Base-by-base conservation (phyloP, 2,797 vertebrate genomes). In the Phoebastria nigripes region DNA sequence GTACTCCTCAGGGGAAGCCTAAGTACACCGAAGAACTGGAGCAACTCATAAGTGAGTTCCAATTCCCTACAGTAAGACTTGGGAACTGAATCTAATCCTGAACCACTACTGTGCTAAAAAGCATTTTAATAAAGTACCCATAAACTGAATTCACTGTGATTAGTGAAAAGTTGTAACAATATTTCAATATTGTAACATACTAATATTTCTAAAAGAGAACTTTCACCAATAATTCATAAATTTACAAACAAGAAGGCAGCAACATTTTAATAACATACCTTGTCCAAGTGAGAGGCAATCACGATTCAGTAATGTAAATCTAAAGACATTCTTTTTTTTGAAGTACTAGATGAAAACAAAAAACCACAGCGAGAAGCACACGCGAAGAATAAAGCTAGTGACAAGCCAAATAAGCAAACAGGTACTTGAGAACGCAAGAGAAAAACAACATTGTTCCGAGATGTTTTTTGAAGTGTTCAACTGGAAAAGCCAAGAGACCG, bases 381-480 rank as follows among this genome's bases (percentile, higher is more conserved):
- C 1, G 3, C 13, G 3, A 46, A 26, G 37, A 65, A 42, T 4
- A 13, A 26, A 58, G 47, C 65, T 19, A 21, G 7, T 6, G 41
- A 67, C 18, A 8, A 76, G 52, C 15, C 62, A 49, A 61, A 17
- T 1, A 20, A 58, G 9, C 80, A 17, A 65, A 46, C 7, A 22
- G 80, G 35, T 44, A 6, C 2, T 11, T 19, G 82, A 85, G 56
- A 66, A 9, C 15, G 19, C 9, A 6, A 6, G 33, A 39, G 47
- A 88, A 77, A 25, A 35, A 5, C 0, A 0, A 18, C 33, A 3
- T 4, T 22, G 42, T n/a, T 31, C 67, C 2, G 37, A 59, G 81
- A 29, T 12, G 55, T 8, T 12, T 18, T 2, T 10, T n/a, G 69
- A 20, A 24, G 54, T 5, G 31, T 7, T 65, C 41, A 31, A 17